Percentiles rank a stretch among this genome's conserved stretches.
These are phyloP conservation scores for Heliconius cydno DNA, from an alignment of 2,888 invertebrate species.

Conservation along the genomic window DNA sequence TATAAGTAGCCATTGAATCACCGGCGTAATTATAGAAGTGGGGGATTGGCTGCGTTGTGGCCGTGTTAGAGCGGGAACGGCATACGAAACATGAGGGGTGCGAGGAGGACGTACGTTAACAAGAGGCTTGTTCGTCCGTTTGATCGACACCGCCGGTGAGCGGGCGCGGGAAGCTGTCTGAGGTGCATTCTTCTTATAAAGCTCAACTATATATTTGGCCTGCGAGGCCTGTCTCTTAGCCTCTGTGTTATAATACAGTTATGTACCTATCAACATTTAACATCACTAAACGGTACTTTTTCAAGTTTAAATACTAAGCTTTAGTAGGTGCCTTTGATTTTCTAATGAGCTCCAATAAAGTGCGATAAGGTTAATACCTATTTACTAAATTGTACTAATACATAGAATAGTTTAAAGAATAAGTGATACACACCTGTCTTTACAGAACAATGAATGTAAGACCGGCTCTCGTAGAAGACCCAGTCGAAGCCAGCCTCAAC, in stretches of 20 bases:
- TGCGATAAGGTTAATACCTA: too few species aligned
- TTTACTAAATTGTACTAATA: neutral
- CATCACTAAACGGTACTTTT: conserved; percentile 29
- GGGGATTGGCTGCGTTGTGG: conserved; percentile 83
- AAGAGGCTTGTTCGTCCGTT: conserved; percentile 83
- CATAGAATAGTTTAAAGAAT: conserved; percentile 38
- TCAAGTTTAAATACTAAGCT: conserved; percentile 1
- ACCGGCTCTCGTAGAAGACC: conserved; percentile 97
- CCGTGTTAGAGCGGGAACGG: conserved; percentile 66
- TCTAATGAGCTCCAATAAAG: neutral
- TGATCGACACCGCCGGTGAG: conserved; percentile 82
- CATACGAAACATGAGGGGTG: conserved; percentile 58
- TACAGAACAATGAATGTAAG: conserved; percentile 98
- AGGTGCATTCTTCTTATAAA: conserved; percentile 82
- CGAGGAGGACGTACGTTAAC: conserved; percentile 75
- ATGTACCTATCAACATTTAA: conserved; percentile 56
- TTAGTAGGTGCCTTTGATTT: neutral
- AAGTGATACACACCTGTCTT: conserved; percentile 91
- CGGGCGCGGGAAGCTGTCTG: conserved; percentile 79
- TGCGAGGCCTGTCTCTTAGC: conserved; percentile 57
- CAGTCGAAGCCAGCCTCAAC: conserved; percentile 99
- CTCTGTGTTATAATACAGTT: conserved; percentile 64
- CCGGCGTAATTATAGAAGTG: conserved; percentile 84
- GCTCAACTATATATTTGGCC: conserved; percentile 82
- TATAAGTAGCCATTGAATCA: conserved; percentile 84